Conservation (phyloP, 2,113 vertebrate genomes). For the Raja brachyura region DNA sequence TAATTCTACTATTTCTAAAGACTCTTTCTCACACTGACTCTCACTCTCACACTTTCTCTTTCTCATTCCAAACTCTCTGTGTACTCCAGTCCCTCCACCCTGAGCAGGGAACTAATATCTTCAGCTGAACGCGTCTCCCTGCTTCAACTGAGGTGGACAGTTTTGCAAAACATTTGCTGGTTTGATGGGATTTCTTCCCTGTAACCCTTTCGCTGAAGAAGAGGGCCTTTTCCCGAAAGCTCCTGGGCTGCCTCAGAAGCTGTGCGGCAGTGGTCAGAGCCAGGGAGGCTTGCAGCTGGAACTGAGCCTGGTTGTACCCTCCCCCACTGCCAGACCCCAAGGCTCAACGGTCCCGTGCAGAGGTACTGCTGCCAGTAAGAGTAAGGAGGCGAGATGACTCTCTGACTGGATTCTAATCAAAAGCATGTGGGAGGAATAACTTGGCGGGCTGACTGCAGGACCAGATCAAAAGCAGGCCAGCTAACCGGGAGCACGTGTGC, state of each 20-base stretch:
- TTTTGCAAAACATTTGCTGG: neutral
- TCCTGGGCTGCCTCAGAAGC: neutral
- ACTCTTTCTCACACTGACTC: neutral
- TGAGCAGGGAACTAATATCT: neutral
- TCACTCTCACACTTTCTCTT: neutral
- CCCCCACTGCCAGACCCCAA: neutral
- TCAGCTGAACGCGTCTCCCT: neutral
- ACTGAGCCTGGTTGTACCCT: neutral
- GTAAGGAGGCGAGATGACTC: neutral
- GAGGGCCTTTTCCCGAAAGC: neutral
- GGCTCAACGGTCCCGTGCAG: neutral
- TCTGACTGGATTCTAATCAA: slow-evolving; percentile 23
- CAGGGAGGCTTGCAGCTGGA: neutral
- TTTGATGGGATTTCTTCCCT: neutral
- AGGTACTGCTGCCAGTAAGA: neutral
- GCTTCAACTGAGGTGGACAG: neutral
- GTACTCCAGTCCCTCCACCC: too few relatives aligned
- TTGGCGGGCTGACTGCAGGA: neutral
- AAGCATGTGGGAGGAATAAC: neutral
- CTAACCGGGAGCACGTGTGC: neutral
- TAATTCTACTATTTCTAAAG: too few relatives aligned
- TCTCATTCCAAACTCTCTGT: neutral
- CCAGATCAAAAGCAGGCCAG: slow-evolving; percentile 1
- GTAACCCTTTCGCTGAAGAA: neutral
- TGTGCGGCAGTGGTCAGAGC: neutral